These are phyloP conservation scores for Reticulitermes speratus DNA, from an alignment of 1,140 invertebrate genomes.

Conservation along the genomic window DNA sequence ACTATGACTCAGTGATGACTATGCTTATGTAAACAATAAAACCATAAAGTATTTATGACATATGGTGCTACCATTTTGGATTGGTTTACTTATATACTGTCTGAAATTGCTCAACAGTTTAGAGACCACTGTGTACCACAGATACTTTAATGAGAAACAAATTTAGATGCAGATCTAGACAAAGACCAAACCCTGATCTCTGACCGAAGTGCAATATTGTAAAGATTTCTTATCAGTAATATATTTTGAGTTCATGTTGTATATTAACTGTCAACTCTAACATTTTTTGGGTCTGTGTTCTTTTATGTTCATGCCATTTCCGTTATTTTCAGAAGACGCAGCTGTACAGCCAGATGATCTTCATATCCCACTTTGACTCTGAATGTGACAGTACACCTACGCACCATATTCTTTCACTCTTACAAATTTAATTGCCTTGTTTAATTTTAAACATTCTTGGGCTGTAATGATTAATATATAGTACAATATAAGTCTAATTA, in stretches of 20 bases:
- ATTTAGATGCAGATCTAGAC: neutral
- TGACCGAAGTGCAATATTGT: slow-evolving; percentile 7
- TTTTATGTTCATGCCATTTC: neutral
- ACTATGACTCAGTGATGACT: no score
- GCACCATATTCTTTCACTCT: no score
- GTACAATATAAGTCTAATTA: no score
- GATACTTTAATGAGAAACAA: neutral
- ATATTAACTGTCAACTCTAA: neutral
- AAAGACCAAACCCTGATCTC: slow-evolving; percentile 1
- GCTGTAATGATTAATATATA: no score
- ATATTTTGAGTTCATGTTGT: neutral
- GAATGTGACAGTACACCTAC: no score
- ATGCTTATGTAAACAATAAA: no score
- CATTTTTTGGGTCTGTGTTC: neutral
- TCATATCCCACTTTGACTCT: no score
- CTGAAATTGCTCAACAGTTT: slow-evolving; percentile 8
- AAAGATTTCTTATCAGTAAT: neutral
- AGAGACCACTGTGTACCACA: neutral
- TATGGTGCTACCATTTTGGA: no score
- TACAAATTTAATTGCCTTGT: no score
- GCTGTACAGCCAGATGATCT: no score
- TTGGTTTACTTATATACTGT: neutral
- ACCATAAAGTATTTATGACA: no score
- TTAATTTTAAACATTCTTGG: no score
- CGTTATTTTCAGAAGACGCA: neutral